Conservation (phyloP, 2,888 invertebrate species). For the Phanerotoma sp. region DNA sequence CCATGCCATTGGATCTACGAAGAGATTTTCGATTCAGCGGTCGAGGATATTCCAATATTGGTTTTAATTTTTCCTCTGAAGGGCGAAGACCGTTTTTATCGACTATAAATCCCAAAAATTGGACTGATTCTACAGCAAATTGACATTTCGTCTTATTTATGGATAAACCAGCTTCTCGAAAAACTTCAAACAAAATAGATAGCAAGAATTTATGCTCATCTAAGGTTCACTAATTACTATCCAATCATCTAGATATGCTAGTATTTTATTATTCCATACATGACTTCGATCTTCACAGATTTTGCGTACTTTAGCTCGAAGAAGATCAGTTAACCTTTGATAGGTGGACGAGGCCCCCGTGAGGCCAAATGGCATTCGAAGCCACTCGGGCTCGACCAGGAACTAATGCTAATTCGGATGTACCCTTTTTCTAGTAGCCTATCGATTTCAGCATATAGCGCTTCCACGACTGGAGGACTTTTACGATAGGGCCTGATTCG, state of each 20-base stretch:
- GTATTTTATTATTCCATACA: conserved; percentile 21
- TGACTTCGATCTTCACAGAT: conserved; percentile 13
- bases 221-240: conserved; percentile 10
- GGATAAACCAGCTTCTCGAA: conserved; percentile 15
- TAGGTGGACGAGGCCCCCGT: conserved; percentile 25
- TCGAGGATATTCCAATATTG: conserved; percentile 8
- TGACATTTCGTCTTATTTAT: conserved; percentile 23
- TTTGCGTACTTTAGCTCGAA: conserved; percentile 13
- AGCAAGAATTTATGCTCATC: conserved; percentile 15
- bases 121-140: conserved; percentile 16
- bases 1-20: conserved; percentile 15
- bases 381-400: conserved; percentile 22
- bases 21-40: neutral
- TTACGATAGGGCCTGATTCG: no score
- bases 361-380: conserved; percentile 23
- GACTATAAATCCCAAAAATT: conserved; percentile 23
- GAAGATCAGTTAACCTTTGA: conserved; percentile 19
- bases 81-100: conserved; percentile 16
- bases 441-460: no score
- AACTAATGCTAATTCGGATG: no score
- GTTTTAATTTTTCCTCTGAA: conserved; percentile 24
- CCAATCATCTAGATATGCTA: conserved; percentile 24
- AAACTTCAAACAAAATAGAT: conserved; percentile 14
- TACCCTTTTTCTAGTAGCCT: no score
- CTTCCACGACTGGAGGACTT: no score